These are phyloP conservation scores for Clarias macrocephalus DNA, from an alignment of 2,113 vertebrate genomes.

Conservation along the genomic window DNA sequence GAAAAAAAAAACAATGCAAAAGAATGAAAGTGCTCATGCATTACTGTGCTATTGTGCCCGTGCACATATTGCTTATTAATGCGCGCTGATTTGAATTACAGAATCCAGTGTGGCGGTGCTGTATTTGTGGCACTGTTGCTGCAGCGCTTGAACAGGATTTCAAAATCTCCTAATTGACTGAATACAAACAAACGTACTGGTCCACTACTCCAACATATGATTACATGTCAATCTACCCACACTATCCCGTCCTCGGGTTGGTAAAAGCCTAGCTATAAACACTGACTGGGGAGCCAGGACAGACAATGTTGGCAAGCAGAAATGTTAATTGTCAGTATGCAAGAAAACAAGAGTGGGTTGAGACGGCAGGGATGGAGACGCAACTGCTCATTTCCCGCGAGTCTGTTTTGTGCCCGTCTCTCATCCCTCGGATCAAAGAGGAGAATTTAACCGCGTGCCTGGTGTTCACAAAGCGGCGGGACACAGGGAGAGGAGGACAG, in stretches of 20 bases:
- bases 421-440: constrained; percentile 44
- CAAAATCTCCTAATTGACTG: background rate
- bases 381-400: constrained; percentile 43
- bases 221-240: constrained; percentile 47
- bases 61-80: background rate
- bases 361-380: constrained; percentile 35
- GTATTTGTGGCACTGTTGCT: background rate
- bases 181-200: background rate
- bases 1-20: background rate
- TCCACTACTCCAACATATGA: constrained; percentile 28
- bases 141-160: background rate
- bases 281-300: background rate
- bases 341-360: constrained; percentile 51
- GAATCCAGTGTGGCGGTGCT: background rate
- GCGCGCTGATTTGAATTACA: background rate
- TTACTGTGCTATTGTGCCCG: background rate
- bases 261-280: constrained; percentile 7
- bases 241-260: constrained; percentile 3
- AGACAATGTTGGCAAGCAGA: constrained; percentile 37
- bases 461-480: constrained; percentile 27
- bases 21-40: background rate
- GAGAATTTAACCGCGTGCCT: constrained; percentile 33
- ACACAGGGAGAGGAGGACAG: constrained; percentile 27
- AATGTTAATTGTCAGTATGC: constrained; percentile 47
- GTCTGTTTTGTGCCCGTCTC: constrained; percentile 18